Percentiles rank a stretch among this genome's conserved stretches.
Conservation (phyloP, 2,888 invertebrate genomes). For the Ommatoiulus sabulosus region DNA sequence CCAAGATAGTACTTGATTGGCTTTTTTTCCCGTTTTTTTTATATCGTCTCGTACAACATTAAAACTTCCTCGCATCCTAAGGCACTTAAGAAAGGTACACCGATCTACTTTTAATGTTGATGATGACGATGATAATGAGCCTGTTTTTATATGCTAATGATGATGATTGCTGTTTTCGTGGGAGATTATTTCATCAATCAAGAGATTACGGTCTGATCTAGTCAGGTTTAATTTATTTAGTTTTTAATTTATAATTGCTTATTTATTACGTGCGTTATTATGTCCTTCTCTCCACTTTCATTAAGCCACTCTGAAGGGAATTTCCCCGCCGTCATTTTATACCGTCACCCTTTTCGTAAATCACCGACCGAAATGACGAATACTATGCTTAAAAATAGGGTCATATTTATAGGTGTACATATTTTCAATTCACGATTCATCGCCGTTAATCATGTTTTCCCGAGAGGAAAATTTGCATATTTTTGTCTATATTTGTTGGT, state of each 20-base stretch:
- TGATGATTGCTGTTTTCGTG: slow-evolving; percentile 35
- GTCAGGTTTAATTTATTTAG: slow-evolving; percentile 40
- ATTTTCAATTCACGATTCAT: slow-evolving; percentile 28
- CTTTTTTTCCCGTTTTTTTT: background rate
- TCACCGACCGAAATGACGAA: slow-evolving; percentile 24
- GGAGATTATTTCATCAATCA: slow-evolving; percentile 43
- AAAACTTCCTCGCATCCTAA: background rate
- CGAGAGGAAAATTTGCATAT: slow-evolving; percentile 18
- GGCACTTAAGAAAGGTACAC: slow-evolving; percentile 34
- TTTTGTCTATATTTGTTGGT: slow-evolving; percentile 43
- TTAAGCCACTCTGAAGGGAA: slow-evolving; percentile 1
- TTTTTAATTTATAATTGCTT: slow-evolving; percentile 31
- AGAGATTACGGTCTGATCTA: slow-evolving; percentile 43
- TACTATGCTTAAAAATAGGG: slow-evolving; percentile 42
- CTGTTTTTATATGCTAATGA: slow-evolving; percentile 39
- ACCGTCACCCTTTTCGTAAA: slow-evolving; percentile 29
- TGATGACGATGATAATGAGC: background rate
- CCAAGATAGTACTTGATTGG: background rate
- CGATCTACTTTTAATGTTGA: slow-evolving; percentile 5
- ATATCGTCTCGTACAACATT: background rate
- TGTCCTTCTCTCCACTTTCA: slow-evolving; percentile 20
- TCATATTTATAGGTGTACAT: slow-evolving; percentile 40
- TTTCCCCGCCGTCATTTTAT: background rate
- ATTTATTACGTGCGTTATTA: slow-evolving; percentile 21
- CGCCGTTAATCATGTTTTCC: slow-evolving; percentile 22